Percentiles rank a stretch among this genome's conserved stretches.
Evolutionary conservation across 2,888 invertebrate species (phyloP).

Genomic region (Eumacrocentrus americanus): DNA sequence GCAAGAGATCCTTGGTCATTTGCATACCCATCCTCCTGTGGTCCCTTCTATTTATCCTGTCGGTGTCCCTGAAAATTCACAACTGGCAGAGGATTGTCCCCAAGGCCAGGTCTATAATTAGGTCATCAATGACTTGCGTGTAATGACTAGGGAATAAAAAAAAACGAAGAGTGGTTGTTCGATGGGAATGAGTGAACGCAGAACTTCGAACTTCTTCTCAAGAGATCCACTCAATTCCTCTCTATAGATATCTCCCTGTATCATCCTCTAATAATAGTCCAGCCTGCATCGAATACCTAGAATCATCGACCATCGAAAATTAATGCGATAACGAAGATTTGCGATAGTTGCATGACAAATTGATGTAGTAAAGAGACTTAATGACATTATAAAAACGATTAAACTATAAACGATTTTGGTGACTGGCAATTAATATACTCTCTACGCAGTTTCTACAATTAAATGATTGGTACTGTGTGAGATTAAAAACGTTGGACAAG

Average conservation of each 20-base stretch:
- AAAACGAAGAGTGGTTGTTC: background rate
- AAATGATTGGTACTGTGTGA: conserved; percentile 14
- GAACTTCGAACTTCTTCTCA: conserved; percentile 2
- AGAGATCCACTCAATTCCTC: background rate
- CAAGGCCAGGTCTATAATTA: conserved; percentile 20
- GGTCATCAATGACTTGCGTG: conserved; percentile 13
- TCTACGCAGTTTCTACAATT: conserved; percentile 13
- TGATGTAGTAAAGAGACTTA: background rate
- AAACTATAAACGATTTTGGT: no score
- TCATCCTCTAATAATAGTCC: conserved; percentile 17
- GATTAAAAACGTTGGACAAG: conserved; percentile 33
- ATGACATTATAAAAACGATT: conserved; percentile 20
- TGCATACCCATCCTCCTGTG: background rate
- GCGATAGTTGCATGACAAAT: background rate
- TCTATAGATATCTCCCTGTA: conserved; percentile 12
- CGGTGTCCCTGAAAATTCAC: background rate
- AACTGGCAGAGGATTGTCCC: conserved; percentile 1
- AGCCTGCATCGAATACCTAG: conserved; percentile 8
- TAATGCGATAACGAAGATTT: background rate
- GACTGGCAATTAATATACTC: conserved; percentile 15
- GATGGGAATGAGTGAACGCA: conserved; percentile 1
- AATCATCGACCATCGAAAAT: conserved; percentile 7
- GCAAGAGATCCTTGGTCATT: background rate
- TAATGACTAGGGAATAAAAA: background rate
- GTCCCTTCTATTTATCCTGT: background rate